Base-by-base conservation (phyloP, 2,797 vertebrate genomes). In the Manis crassicaudata region DNA sequence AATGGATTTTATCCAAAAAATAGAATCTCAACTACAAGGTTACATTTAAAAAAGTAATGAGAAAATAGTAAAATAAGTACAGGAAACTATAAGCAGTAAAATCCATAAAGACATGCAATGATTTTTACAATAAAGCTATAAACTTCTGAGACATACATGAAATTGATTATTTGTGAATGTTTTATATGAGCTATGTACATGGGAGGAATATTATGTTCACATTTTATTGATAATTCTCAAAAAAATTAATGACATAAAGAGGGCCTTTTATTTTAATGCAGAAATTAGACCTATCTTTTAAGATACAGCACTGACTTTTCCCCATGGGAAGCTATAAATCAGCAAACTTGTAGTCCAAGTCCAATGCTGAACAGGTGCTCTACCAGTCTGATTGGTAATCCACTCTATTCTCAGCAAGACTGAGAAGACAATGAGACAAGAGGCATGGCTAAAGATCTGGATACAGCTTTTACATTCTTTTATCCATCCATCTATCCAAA, bases 31-130 rank as follows among this genome's bases (percentile, higher is more conserved):
- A 79, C 27, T 73, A 81, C 43, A 88, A 88, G 68, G 35, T 92
- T 95, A 95, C 17, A 95, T 81, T 90, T 94, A 95, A 96, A 93
- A 96, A 96, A 94, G 12, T 77, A 89, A 90, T 97, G 29, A 63
- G 50, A 90, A 93, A 95, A 84, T 82, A 43, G 43, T 43, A 43
- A 43, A 43, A 43, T 43, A 43, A 43, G 4, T 77, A 90, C n/a
- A 90, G 37, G 43, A 95, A 96, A 84, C 72, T 88, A 25, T 6
- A 90, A 77, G 88, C 95, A 80, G 16, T 81, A 3, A 96, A 91
- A 88, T 85, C 35, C 40, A 65, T 93, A 68, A 85, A 89, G 65
- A 92, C 18, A 88, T 72, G 8, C 32, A 80, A 27, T 52, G 37
- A 89, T 93, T 92, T 43, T 89, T 95, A 32, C 62, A 84, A n/a